Evolutionary conservation across 2,888 invertebrate species (phyloP).

Genomic region (Ormia ochracea): DNA sequence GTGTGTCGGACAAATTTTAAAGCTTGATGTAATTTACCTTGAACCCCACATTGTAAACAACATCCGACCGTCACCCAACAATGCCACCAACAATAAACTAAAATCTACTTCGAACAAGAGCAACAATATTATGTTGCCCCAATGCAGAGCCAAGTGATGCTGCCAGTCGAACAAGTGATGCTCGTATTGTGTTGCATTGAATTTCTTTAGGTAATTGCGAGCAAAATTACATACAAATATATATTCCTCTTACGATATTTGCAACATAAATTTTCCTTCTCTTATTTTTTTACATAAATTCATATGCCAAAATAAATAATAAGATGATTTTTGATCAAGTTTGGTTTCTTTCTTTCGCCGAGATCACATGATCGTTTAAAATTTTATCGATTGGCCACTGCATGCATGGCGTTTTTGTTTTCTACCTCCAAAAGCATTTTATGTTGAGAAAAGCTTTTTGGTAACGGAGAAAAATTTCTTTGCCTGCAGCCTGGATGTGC

Average conservation of each 20-base stretch:
- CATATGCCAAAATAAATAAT: background rate
- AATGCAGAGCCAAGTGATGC: background rate
- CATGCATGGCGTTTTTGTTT: conserved; percentile 9
- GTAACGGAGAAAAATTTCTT: conserved; percentile 3
- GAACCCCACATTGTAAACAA: conserved; percentile 51
- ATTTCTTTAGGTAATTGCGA: conserved; percentile 5
- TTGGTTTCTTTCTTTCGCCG: conserved; percentile 11
- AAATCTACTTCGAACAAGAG: background rate
- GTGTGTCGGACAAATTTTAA: conserved; percentile 38
- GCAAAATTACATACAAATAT: conserved; percentile 12
- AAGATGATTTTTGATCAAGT: background rate
- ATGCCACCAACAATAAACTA: conserved; percentile 2
- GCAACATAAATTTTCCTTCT: conserved; percentile 22
- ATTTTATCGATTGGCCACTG: conserved; percentile 42
- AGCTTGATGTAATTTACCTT: conserved; percentile 63
- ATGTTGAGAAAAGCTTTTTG: background rate
- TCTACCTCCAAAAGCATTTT: background rate
- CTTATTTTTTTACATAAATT: background rate
- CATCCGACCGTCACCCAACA: background rate
- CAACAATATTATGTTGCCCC: background rate
- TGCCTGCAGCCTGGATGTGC: too few relatives aligned
- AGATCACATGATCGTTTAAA: conserved; percentile 12
- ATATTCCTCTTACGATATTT: background rate
- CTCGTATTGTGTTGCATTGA: conserved; percentile 3
- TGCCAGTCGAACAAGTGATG: background rate